Base-by-base conservation (phyloP, 2,888 invertebrate species). In the Megalurothrips usitatus region DNA sequence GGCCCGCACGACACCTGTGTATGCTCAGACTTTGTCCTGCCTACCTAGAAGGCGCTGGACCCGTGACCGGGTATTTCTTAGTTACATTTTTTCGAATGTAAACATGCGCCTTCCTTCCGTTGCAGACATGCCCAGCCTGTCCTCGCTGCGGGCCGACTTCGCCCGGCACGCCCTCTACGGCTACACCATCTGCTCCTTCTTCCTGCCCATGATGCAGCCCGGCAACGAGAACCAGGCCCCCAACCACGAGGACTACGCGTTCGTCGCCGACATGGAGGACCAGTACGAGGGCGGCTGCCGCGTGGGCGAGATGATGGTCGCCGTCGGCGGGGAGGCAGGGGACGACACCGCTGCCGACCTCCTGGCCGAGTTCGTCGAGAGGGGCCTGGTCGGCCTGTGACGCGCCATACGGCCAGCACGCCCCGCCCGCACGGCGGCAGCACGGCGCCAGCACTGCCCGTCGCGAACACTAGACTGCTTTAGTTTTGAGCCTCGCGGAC, bases 81-180 rank as follows among this genome's bases (percentile, higher is more conserved):
- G 2, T 17, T 14, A 52, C 17, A 17, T 52, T 52, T 52, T 49
- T 49, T 49, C 49, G 10, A 49, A n/a, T n/a, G n/a, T n/a, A n/a
- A n/a, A n/a, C n/a, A n/a, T 28, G 82, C 79, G 43, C 81, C 58
- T 1, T 79, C 81, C 1, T 79, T 81, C 80, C 34, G 34, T 43
- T 17, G 81, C 79, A 12, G 17, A 79, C 14, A 80, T 80, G 28
- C 82, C 82, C 26, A 80, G 78, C 47, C 79, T 83, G 11, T 82
- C 83, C 34, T 47, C 58, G n/a, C 68, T 83, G 43, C 23, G 63
- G 9, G 47, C 47, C 34, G 82, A 82, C 49, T 82, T 83, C 28
- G 63, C 63, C 14, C 80, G 78, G 14, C 82, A 82, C 81, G 82
- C 80, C n/a, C n/a, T 83, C 52, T 83, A 82, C 78, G 83, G 83